phyloP scores from a whole-genome alignment of 2,888 invertebrate genomes.

The Drosophila gaucha region DNA sequence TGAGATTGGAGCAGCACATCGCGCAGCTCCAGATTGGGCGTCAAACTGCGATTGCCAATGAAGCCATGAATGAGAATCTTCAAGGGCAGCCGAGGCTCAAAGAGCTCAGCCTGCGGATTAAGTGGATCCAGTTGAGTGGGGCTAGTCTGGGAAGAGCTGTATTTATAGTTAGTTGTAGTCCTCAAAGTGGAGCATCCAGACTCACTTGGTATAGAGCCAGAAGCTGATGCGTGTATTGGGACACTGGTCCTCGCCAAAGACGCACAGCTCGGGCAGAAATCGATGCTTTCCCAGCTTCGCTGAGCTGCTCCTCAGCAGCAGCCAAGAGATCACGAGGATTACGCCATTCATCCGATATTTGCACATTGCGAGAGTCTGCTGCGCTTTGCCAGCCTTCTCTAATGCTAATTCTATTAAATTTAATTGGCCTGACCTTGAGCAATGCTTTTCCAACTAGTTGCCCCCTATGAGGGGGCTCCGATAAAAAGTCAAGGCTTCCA shows the following conservation, averaged over 20 bases:
- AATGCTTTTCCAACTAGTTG: conserved; percentile 20
- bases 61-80: conserved; percentile 88
- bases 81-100: conserved; percentile 84
- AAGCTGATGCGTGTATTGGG: conserved; percentile 87
- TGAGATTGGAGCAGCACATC: conserved; percentile 87
- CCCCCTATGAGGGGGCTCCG: conserved; percentile 36
- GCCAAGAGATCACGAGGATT: conserved; percentile 7
- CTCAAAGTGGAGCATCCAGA: not conserved
- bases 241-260: conserved; percentile 83
- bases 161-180: not conserved
- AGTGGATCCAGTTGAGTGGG: conserved; percentile 85
- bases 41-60: conserved; percentile 86
- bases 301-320: conserved; percentile 1
- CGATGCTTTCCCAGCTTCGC: conserved; percentile 18
- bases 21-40: conserved; percentile 87
- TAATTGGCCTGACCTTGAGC: conserved; percentile 36
- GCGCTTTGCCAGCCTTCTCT: conserved; percentile 34
- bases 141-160: conserved; percentile 34
- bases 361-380: conserved; percentile 48
- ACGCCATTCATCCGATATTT: conserved; percentile 21
- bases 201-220: conserved; percentile 88
- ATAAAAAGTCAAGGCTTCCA: conserved; percentile 58
- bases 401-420: conserved; percentile 63
- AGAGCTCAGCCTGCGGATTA: conserved; percentile 41
- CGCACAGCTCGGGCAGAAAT: conserved; percentile 52